Conservation (phyloP, 2,113 vertebrate genomes). For the Pholis gunnellus region DNA sequence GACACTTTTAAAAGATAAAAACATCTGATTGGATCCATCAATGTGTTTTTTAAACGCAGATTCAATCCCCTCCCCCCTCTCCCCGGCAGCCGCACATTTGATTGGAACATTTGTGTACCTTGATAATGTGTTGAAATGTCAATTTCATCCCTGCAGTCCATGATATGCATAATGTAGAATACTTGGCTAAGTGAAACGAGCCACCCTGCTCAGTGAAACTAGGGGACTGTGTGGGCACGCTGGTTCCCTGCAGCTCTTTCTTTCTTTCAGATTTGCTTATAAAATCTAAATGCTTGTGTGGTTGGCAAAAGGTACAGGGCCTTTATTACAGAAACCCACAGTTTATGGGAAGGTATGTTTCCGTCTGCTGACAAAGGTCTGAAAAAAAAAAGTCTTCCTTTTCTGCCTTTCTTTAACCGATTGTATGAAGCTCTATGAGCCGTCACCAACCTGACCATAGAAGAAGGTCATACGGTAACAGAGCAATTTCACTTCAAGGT, state of each 20-base stretch:
- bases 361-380: slow-evolving; percentile 53
- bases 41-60: slow-evolving; percentile 36
- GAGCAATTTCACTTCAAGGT: background rate
- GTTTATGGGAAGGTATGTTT: slow-evolving; percentile 23
- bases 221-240: slow-evolving; percentile 28
- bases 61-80: background rate
- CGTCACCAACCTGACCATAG: background rate
- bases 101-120: slow-evolving; percentile 26
- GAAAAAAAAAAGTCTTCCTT: slow-evolving; percentile 29
- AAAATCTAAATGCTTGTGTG: slow-evolving; percentile 44
- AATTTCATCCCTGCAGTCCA: slow-evolving; percentile 11
- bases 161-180: background rate
- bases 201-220: slow-evolving; percentile 17
- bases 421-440: background rate
- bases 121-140: slow-evolving; percentile 37
- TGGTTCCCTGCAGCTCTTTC: slow-evolving; percentile 20
- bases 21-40: slow-evolving; percentile 68
- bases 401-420: background rate
- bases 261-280: slow-evolving; percentile 53
- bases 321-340: background rate
- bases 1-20: slow-evolving; percentile 59
- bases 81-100: background rate
- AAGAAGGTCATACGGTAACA: background rate
- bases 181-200: background rate
- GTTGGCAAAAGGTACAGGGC: background rate